phyloP scores from a whole-genome alignment of 2,888 invertebrate genomes.

The Himalopsyche japonica region DNA sequence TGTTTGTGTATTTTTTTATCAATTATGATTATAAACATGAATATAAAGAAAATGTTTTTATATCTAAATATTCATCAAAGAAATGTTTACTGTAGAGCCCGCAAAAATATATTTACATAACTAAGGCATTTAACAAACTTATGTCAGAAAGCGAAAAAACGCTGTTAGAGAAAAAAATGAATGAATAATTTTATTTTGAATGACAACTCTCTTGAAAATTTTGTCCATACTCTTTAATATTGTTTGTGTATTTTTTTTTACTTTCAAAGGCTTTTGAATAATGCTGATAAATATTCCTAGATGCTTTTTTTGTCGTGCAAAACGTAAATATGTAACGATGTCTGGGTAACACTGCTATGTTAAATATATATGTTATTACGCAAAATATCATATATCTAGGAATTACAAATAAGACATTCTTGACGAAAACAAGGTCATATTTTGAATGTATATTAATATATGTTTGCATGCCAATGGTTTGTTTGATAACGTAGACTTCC shows the following conservation, averaged over 20 bases:
- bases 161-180: not conserved
- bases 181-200: not conserved
- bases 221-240: not conserved
- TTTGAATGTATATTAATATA: not conserved
- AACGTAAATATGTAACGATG: too few species aligned
- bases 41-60: too few species aligned
- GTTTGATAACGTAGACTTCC: not conserved
- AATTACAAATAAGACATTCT: not conserved
- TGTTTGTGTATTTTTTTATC: too few species aligned
- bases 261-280: not conserved
- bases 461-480: not conserved
- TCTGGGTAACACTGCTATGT: too few species aligned
- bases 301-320: too few species aligned
- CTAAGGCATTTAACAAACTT: too few species aligned
- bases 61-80: too few species aligned
- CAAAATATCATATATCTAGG: not conserved
- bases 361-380: not conserved
- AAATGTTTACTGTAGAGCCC: too few species aligned
- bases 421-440: not conserved
- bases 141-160: too few species aligned
- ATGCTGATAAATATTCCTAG: too few species aligned
- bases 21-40: too few species aligned
- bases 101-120: too few species aligned
- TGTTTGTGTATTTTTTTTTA: not conserved
- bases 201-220: not conserved